A percentile compares a stretch with the other conserved stretches of the same genome.
Evolutionary conservation across 2,888 invertebrate species (phyloP).

Genomic region (Frankliniella intonsa): DNA sequence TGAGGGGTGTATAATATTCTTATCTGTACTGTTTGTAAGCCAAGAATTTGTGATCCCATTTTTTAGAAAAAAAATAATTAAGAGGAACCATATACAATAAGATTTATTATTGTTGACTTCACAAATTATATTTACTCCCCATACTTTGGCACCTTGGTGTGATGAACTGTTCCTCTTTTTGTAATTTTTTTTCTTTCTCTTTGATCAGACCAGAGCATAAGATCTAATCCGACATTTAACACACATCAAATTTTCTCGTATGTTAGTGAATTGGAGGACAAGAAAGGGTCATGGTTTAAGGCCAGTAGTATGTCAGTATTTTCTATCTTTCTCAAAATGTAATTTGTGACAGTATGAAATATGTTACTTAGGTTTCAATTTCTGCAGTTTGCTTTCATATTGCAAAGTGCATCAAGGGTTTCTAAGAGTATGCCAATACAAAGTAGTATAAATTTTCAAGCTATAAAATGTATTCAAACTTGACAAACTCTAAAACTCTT

Average conservation of each 20-base stretch:
- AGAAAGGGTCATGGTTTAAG: too few relatives aligned
- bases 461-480: not conserved
- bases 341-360: not conserved
- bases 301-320: too few relatives aligned
- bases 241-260: too few relatives aligned
- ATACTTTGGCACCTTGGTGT: too few relatives aligned
- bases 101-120: too few relatives aligned
- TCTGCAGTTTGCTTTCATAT: not conserved
- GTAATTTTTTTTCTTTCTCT: too few relatives aligned
- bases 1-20: not conserved
- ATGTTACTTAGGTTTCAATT: not conserved
- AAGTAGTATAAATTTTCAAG: not conserved
- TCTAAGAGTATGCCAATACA: not conserved
- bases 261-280: too few relatives aligned
- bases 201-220: too few relatives aligned
- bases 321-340: not conserved
- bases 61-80: not conserved
- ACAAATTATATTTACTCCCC: too few relatives aligned
- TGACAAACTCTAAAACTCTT: not conserved
- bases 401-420: not conserved
- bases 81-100: too few relatives aligned
- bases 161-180: too few relatives aligned
- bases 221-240: too few relatives aligned
- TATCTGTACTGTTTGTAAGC: not conserved
- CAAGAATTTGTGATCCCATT: not conserved